These are phyloP conservation scores for Watersipora subatra DNA, from an alignment of 1,140 invertebrate genomes.

Conservation along the genomic window DNA sequence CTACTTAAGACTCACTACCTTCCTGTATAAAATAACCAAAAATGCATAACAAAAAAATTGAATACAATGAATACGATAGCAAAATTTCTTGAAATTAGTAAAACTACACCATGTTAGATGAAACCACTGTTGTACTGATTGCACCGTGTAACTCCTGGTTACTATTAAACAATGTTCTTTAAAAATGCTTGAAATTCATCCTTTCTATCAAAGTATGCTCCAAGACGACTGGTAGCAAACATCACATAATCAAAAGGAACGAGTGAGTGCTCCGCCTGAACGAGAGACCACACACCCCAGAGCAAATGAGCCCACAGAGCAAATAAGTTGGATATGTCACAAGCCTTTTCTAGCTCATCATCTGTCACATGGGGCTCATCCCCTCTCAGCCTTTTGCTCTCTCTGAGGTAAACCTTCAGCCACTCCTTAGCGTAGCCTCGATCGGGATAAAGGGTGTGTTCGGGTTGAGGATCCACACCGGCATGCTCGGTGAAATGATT, in stretches of 20 bases:
- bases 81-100: too few relatives aligned
- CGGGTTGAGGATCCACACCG: conserved; percentile 35
- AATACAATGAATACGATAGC: too few relatives aligned
- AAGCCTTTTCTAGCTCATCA: conserved; percentile 14
- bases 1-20: too few relatives aligned
- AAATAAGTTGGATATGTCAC: neutral
- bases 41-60: too few relatives aligned
- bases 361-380: neutral
- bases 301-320: conserved; percentile 55
- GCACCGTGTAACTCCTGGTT: too few relatives aligned
- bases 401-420: conserved; percentile 59
- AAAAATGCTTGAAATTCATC: too few relatives aligned
- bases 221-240: neutral
- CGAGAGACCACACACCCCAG: conserved; percentile 83
- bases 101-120: too few relatives aligned
- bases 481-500: conserved; percentile 97
- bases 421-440: conserved; percentile 66
- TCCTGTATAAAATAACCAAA: too few relatives aligned
- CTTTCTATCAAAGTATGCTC: neutral
- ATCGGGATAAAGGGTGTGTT: conserved; percentile 56
- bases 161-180: too few relatives aligned
- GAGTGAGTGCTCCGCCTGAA: conserved; percentile 74
- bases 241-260: conserved; percentile 84
- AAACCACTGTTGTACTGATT: too few relatives aligned
- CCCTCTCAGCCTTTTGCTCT: conserved; percentile 20